These are phyloP conservation scores for Gasterosteus nipponicus DNA, from an alignment of 2,113 vertebrate species.

Conservation along the genomic window DNA sequence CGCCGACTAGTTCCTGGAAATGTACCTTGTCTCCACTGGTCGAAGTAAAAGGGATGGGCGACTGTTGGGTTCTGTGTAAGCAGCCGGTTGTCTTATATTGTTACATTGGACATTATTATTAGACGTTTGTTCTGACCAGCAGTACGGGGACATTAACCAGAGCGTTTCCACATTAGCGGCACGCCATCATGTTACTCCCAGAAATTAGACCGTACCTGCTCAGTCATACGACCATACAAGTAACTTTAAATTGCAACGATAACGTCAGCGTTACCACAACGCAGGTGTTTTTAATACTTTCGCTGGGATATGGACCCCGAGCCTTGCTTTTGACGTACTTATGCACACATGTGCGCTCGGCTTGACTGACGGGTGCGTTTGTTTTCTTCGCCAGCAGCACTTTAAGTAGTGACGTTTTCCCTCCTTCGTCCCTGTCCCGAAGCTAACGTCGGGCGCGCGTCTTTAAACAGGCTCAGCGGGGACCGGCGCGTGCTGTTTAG, in stretches of 20 bases:
- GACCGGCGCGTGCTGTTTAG: too few species aligned
- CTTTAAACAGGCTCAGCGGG: slow-evolving; percentile 58
- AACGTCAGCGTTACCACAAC: neutral
- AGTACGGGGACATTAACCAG: neutral
- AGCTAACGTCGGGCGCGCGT: neutral
- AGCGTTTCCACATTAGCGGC: slow-evolving; percentile 12
- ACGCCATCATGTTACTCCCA: neutral
- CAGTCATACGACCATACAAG: neutral
- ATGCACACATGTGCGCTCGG: neutral
- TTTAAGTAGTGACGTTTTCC: slow-evolving; percentile 82
- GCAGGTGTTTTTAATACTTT: neutral
- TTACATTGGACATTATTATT: neutral
- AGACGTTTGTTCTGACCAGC: neutral
- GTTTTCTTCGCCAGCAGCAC: slow-evolving; percentile 29
- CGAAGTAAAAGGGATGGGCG: fast-evolving
- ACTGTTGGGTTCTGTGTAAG: neutral
- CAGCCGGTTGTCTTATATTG: fast-evolving
- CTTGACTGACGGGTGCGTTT: neutral
- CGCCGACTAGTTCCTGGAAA: slow-evolving; percentile 55
- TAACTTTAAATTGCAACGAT: neutral
- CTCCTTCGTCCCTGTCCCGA: slow-evolving; percentile 57
- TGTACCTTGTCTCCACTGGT: neutral
- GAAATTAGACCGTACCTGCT: slow-evolving; percentile 18
- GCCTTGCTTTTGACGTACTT: neutral
- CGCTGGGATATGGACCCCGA: fast-evolving